Base-by-base conservation (phyloP, 2,797 vertebrate genomes). In the Siniperca scherzeri region DNA sequence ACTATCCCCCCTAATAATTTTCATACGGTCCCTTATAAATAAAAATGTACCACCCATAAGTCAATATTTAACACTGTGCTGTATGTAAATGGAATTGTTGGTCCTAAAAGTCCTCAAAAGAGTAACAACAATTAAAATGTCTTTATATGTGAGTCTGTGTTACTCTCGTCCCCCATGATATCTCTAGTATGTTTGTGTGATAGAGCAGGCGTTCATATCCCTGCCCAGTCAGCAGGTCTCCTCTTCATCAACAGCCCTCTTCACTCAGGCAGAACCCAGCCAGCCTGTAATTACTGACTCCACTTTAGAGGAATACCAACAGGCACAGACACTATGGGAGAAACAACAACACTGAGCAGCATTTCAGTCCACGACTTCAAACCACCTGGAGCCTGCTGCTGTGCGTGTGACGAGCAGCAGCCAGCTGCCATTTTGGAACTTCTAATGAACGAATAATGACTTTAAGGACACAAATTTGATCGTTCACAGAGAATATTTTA, bases 261-360 rank as follows among this genome's bases (percentile, higher is more conserved):
- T 75, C 80, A 84, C 69, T 91, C 82, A 76, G 84, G 83, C 87
- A 91, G 85, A 78, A 86, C 79, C 75, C 80, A 87, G 79, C 67
- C 81, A 89, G 87, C 70, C 85, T 89, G 88, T 85, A 89, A 92
- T 93, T 89, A 91, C 82, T 69, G 77, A 73, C 80, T 87, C 85
- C 87, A 83, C 86, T 93, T 83, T 81, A 87, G 89, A 93, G 80
- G 88, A 92, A 90, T 87, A 88, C 84, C 88, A 87, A 87, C 88
- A 85, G 77, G 80, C 78, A 64, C 59, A 74, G 56, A 78, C 86
- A 80, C 75, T 77, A 74, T 14, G 74, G 62, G 74, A 72, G 69
- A 60, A 81, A 75, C 73, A 81, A 72, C 59, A 72, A 59, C 61
- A 46, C 19, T 10, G 38, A 55, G 44, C 53, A 77, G 64, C 73